Conservation (phyloP, 2,113 vertebrate species). For the Sphaerodactylus townsendi region DNA sequence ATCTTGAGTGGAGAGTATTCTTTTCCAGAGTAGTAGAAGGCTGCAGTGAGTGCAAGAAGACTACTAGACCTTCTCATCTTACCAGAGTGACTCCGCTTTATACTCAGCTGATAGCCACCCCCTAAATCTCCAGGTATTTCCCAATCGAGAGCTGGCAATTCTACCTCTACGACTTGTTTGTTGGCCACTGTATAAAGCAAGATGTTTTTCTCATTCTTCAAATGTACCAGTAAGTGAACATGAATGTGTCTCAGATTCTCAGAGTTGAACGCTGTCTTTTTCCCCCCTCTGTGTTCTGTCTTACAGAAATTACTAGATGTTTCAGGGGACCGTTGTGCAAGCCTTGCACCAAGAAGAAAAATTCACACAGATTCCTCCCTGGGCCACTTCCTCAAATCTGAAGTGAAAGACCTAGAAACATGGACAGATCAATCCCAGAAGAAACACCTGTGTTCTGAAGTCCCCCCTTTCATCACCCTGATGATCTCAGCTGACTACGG, state of each 20-base stretch:
- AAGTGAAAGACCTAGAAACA: neutral
- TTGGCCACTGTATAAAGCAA: too few species aligned
- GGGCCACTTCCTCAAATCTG: constrained; percentile 60
- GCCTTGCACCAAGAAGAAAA: rapidly evolving
- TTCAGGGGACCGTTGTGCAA: constrained; percentile 6
- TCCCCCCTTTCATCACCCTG: neutral
- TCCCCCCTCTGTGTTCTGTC: constrained; percentile 35
- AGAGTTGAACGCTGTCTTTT: neutral
- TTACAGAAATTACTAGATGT: rapidly evolving
- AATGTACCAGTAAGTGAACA: neutral
- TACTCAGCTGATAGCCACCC: too few species aligned
- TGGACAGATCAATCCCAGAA: neutral
- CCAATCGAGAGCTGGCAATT: too few species aligned
- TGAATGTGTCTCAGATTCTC: neutral
- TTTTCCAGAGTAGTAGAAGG: too few species aligned
- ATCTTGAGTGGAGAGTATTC: too few species aligned
- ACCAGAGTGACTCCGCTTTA: too few species aligned
- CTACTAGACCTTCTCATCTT: too few species aligned
- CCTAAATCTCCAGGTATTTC: too few species aligned
- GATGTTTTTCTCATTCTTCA: neutral
- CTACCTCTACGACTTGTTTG: too few species aligned
- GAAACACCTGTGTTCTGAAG: neutral
- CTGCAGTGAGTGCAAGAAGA: too few species aligned
- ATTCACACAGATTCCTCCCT: rapidly evolving
- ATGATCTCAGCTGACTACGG: constrained; percentile 9